Conservation (phyloP, 2,888 invertebrate genomes). For the Eupithecia vulgata region DNA sequence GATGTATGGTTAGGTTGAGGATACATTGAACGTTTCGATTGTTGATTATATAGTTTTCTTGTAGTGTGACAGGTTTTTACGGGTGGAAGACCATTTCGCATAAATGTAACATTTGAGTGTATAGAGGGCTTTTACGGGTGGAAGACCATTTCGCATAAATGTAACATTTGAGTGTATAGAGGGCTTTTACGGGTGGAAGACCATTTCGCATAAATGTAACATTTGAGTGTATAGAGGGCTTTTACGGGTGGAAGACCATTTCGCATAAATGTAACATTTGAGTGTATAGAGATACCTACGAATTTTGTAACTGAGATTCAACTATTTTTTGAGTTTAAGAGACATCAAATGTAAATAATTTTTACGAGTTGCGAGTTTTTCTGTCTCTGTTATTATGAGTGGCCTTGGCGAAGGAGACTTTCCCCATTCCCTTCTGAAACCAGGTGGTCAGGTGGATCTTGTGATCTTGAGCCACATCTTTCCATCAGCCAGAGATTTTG, state of each 20-base stretch:
- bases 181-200: no score
- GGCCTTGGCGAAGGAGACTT: no score
- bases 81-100: background rate
- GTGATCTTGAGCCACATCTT: background rate
- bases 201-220: background rate
- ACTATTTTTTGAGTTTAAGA: no score
- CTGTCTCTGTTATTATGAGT: no score
- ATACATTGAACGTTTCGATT: slow-evolving; percentile 33
- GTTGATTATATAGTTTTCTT: slow-evolving; percentile 2
- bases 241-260: no score
- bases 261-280: background rate
- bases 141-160: no score
- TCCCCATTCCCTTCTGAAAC: no score
- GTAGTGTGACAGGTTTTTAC: background rate
- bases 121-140: no score
- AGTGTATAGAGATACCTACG: background rate
- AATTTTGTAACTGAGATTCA: no score
- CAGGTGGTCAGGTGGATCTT: no score
- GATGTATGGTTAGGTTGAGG: slow-evolving; percentile 40
- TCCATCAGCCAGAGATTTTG: background rate
- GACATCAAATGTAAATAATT: no score
- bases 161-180: background rate
- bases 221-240: background rate
- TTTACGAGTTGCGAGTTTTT: no score
- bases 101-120: background rate